These are phyloP conservation scores for Chorisops tibialis DNA, from an alignment of 2,888 invertebrate genomes.

Conservation along the genomic window DNA sequence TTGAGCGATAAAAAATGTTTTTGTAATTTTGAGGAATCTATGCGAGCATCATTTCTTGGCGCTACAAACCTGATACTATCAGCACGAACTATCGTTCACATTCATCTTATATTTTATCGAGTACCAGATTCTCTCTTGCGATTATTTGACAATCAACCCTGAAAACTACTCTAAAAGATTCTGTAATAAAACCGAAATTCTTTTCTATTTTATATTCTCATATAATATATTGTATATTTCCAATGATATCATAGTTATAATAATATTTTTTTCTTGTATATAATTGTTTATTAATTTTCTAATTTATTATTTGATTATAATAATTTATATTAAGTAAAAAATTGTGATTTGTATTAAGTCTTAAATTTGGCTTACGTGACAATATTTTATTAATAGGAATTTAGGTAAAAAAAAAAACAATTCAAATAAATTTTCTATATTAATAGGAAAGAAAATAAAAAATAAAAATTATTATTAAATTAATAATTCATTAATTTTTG, in stretches of 20 bases:
- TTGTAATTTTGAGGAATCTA: too few relatives aligned
- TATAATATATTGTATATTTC: slow-evolving; percentile 6
- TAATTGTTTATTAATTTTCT: slow-evolving; percentile 6
- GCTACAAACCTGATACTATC: too few relatives aligned
- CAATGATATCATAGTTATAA: slow-evolving; percentile 12
- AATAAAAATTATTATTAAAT: neutral
- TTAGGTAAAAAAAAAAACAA: neutral
- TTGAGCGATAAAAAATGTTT: too few relatives aligned
- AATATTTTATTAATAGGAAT: neutral
- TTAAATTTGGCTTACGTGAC: slow-evolving; percentile 11
- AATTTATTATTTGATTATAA: slow-evolving; percentile 4
- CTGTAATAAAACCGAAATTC: neutral
- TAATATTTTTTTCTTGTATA: neutral
- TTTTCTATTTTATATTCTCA: neutral
- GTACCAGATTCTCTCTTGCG: too few relatives aligned
- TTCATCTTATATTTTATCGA: too few relatives aligned
- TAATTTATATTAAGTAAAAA: slow-evolving; percentile 10
- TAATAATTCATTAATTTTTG: neutral
- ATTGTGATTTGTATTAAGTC: slow-evolving; percentile 15
- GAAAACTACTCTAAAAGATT: too few relatives aligned
- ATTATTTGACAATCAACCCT: too few relatives aligned
- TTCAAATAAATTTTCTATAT: too few relatives aligned
- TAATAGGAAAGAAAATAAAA: neutral
- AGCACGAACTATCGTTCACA: too few relatives aligned
- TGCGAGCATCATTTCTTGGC: too few relatives aligned